Percentiles rank a stretch among this genome's conserved stretches.
Evolutionary conservation across 2,113 vertebrate species (phyloP).

Genomic region (Sminthopsis crassicaudata): DNA sequence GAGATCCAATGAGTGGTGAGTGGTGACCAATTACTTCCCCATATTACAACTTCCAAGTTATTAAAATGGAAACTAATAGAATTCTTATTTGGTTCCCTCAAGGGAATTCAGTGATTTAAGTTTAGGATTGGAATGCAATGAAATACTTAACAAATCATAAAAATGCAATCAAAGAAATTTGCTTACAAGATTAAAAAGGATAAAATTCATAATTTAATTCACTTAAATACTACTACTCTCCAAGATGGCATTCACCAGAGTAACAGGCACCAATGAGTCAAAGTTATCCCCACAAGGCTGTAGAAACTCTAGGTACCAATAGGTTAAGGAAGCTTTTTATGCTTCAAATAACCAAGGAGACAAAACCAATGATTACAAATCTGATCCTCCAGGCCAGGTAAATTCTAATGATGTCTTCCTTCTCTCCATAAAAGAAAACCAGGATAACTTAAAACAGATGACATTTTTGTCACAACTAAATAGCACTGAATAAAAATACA

Average conservation of each 20-base stretch:
- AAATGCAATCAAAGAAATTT: not conserved
- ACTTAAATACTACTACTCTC: not conserved
- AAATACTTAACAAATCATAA: not conserved
- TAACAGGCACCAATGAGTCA: not conserved
- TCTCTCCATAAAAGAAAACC: not conserved
- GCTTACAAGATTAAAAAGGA: not conserved
- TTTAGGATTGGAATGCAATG: not conserved
- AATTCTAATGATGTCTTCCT: not conserved
- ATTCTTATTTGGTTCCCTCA: not conserved
- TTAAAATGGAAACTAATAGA: not conserved
- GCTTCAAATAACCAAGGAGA: not conserved
- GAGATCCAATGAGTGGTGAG: not conserved
- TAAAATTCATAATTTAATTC: not conserved
- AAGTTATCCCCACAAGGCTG: not conserved
- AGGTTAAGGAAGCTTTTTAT: not conserved
- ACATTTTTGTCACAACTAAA: too few species aligned
- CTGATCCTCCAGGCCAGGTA: too few species aligned
- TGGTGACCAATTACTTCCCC: not conserved
- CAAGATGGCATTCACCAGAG: too few species aligned
- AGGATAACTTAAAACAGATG: not conserved
- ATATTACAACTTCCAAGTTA: not conserved
- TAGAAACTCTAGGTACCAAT: not conserved
- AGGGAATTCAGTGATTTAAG: not conserved
- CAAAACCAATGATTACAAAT: not conserved
- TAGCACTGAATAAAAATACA: too few species aligned